A percentile compares a stretch with the other conserved stretches of the same genome.
Conservation (phyloP, 2,113 vertebrate genomes). For the Phyllostomus discolor region DNA sequence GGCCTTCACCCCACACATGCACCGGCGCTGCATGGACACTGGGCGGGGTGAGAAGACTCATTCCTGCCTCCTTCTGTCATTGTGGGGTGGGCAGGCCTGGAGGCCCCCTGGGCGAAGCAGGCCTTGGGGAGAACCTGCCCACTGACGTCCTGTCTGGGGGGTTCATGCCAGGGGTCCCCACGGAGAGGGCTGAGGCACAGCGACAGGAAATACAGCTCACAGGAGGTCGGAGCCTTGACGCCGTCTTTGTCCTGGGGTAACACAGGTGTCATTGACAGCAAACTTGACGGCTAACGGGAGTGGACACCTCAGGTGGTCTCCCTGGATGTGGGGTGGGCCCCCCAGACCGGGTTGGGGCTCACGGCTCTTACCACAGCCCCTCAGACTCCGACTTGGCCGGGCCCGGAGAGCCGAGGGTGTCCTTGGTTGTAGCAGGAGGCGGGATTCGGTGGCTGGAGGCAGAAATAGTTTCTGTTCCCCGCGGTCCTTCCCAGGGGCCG, state of each 20-base stretch:
- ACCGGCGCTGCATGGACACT: fast-evolving
- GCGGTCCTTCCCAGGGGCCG: not conserved
- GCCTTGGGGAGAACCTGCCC: not conserved
- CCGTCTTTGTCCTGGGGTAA: fast-evolving
- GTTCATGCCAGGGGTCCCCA: not conserved
- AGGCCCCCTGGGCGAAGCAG: not conserved
- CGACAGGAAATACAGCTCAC: fast-evolving
- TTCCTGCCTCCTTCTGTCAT: fast-evolving
- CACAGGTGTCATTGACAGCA: not conserved
- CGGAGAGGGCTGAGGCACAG: fast-evolving
- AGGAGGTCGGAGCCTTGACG: fast-evolving
- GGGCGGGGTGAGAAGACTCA: fast-evolving
- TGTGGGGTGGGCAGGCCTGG: fast-evolving
- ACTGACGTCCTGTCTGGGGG: not conserved
- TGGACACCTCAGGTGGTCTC: fast-evolving
- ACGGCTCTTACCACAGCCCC: fast-evolving
- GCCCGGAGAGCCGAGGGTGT: fast-evolving
- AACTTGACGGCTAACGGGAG: fast-evolving
- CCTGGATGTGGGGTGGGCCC: not conserved
- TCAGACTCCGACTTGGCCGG: fast-evolving
- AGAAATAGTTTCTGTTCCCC: not conserved
- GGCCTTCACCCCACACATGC: not conserved
- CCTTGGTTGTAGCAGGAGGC: not conserved
- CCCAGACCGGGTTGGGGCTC: no score
- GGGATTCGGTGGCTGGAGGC: not conserved